phyloP scores from a whole-genome alignment of 2,888 invertebrate genomes.

The Chrysolina americana region DNA sequence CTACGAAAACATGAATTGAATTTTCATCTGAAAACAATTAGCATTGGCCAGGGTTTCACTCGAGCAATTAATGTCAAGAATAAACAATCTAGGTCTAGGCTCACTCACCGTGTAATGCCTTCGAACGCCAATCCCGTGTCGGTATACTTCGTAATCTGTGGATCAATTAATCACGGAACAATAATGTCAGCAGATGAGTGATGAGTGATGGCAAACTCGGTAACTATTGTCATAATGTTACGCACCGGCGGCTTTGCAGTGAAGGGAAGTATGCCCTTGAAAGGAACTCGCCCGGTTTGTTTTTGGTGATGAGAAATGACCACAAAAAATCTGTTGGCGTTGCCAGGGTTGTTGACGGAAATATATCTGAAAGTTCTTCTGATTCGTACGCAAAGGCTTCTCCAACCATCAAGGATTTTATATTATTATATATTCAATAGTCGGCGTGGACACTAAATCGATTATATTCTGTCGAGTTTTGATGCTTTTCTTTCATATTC shows the following conservation, averaged over 20 bases:
- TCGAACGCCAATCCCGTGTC: slow-evolving; percentile 47
- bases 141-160: slow-evolving; percentile 50
- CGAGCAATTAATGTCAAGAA: slow-evolving; percentile 51
- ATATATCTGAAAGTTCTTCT: too few species aligned
- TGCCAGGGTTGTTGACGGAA: too few species aligned
- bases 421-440: too few species aligned
- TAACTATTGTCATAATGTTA: slow-evolving; percentile 57
- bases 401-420: too few species aligned
- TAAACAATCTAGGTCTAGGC: slow-evolving; percentile 50
- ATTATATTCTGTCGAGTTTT: too few species aligned
- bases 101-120: slow-evolving; percentile 54
- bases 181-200: slow-evolving; percentile 62
- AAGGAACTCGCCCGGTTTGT: slow-evolving; percentile 38
- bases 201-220: slow-evolving; percentile 60
- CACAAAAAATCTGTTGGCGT: not conserved
- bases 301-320: slow-evolving; percentile 4
- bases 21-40: slow-evolving; percentile 16
- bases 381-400: too few species aligned
- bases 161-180: slow-evolving; percentile 62
- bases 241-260: slow-evolving; percentile 56
- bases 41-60: slow-evolving; percentile 41
- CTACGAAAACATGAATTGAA: not conserved
- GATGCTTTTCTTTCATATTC: too few species aligned
- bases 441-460: too few species aligned
- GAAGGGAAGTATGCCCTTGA: slow-evolving; percentile 53